Base-by-base conservation (phyloP, 2,113 vertebrate species). In the Pangasianodon gigas region DNA sequence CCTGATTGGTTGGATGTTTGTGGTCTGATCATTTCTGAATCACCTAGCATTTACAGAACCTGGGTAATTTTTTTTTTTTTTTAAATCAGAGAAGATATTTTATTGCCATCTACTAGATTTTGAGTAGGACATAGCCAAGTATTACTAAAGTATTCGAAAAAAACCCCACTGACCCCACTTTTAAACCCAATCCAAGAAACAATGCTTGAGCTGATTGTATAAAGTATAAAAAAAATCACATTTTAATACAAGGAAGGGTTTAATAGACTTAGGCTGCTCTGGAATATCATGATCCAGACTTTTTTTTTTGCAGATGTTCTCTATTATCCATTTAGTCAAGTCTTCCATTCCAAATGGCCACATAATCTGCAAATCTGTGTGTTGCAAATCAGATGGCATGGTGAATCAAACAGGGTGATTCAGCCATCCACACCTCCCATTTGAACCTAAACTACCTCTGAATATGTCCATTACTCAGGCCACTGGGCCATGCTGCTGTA, bases 401-500 rank as follows among this genome's bases (percentile, higher is more conserved):
- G 65, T 90, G 52, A 91, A 88, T 87, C 88, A 91, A 88, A 86
- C 32, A 37, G 65, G 52, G 77, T 88, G 7, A 81, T 84, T 62
- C 67, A 79, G 58, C 48, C 88, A 87, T 80, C 84, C 87, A 88
- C 87, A 91, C 87, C 90, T 91, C 83, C 54, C 16, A 85, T 79
- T 88, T 89, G 44, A 86, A 90, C 89, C 77, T 44, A 75, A 75
- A 88, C 87, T 71, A 87, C 79, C 62, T 29, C 37, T 87, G 87
- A 89, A 90, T 90, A 90, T 87, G 82, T 87, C 89, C 79, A 91
- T 92, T 91, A 90, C 87, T 62, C 71, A 87, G 85, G 71, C 87
- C 89, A 87, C 69, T 89, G 89, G 67, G 21, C 75, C 90, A 79
- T 88, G 86, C 83, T 89, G 69, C 58, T 41, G 80, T 84, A 69